A percentile compares a stretch with the other conserved stretches of the same genome.
Conservation (phyloP, 2,797 vertebrate genomes). For the Anas bernieri region DNA sequence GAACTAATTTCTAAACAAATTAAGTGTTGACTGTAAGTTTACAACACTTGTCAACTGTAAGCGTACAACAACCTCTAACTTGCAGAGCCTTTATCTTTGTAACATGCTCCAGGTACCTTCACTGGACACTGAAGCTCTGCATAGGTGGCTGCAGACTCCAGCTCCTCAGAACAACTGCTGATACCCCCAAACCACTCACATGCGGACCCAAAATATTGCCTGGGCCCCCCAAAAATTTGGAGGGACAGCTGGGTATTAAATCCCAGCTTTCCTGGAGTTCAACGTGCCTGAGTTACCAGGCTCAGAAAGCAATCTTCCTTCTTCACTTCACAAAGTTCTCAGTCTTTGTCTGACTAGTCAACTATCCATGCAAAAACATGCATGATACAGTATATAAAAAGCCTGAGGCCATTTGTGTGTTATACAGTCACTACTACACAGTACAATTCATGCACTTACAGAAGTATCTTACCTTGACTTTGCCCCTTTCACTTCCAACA, state of each 20-base stretch:
- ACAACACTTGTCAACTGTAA: no score
- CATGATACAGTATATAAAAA: neutral
- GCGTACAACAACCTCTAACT: neutral
- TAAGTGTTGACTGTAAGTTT: neutral
- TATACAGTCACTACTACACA: neutral
- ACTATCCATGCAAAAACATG: neutral
- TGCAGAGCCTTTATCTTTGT: neutral
- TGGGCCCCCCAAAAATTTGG: neutral
- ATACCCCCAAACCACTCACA: neutral
- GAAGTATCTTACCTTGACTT: constrained; percentile 86
- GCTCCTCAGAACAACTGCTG: neutral
- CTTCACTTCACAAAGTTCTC: neutral
- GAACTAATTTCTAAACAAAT: neutral
- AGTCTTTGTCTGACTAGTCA: neutral
- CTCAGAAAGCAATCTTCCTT: neutral
- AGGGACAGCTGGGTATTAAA: neutral
- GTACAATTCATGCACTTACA: neutral
- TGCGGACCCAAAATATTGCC: neutral
- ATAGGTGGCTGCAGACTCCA: rapidly evolving
- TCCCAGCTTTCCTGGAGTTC: neutral
- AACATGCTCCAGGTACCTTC: neutral
- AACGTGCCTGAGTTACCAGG: neutral
- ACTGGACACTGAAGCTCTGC: neutral
- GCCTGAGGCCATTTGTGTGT: neutral
- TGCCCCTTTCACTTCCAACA: constrained; percentile 69